phyloP scores from a whole-genome alignment of 1,140 invertebrate genomes.

The Paracyclopina nana region DNA sequence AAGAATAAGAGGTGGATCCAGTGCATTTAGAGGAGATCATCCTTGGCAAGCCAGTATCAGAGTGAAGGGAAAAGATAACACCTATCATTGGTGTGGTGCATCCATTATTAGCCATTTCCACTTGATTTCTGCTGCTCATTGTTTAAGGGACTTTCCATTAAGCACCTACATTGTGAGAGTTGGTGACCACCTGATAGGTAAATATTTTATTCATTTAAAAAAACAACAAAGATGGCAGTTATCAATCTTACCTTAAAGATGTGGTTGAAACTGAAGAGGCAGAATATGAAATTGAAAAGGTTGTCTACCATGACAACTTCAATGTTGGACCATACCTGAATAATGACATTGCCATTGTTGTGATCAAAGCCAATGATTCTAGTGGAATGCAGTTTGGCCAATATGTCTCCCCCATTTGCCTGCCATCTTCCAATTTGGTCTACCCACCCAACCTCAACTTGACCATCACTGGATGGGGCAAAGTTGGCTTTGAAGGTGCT shows the following conservation, averaged over 20 bases:
- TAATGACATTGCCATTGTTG: conserved; percentile 49
- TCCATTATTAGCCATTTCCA: conserved; percentile 44
- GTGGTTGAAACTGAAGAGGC: conserved; percentile 39
- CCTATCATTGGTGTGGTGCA: conserved; percentile 50
- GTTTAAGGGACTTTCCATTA: conserved; percentile 43
- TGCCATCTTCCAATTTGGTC: conserved; percentile 34
- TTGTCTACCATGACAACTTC: conserved; percentile 43
- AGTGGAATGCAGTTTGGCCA: not conserved
- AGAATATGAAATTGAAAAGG: conserved; percentile 43
- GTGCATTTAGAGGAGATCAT: conserved; percentile 1
- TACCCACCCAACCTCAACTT: conserved; percentile 40
- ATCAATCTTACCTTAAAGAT: not conserved
- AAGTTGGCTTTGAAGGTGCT: conserved; percentile 27
- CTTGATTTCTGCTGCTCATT: conserved; percentile 55
- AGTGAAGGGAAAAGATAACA: conserved; percentile 22
- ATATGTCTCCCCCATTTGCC: conserved; percentile 27
- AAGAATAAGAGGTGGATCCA: too few relatives aligned
- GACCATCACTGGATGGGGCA: conserved; percentile 58
- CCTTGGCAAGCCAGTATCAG: conserved; percentile 7
- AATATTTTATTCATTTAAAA: not conserved
- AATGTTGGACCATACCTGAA: conserved; percentile 41
- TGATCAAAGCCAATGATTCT: conserved; percentile 27
- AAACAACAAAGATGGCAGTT: not conserved
- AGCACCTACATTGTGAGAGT: conserved; percentile 42
- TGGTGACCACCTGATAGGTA: conserved; percentile 37